phyloP scores from a whole-genome alignment of 2,113 vertebrate species.

The Thamnaconus septentrionalis region DNA sequence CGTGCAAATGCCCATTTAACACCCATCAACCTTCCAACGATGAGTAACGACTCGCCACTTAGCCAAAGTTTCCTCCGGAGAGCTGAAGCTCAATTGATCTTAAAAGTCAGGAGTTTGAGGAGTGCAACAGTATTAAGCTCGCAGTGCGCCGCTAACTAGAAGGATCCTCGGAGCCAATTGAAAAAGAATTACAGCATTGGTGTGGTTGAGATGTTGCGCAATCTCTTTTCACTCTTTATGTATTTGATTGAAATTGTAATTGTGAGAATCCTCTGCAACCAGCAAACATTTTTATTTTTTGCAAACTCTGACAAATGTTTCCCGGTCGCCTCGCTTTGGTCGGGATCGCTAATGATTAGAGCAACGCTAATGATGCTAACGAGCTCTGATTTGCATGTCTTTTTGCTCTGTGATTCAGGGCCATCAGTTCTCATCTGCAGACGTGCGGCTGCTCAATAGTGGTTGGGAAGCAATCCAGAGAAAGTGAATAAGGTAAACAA shows the following conservation, averaged over 20 bases:
- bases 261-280: too few species aligned
- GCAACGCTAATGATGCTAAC: slow-evolving; percentile 13
- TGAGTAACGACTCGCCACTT: slow-evolving; percentile 56
- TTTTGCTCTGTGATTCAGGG: slow-evolving; percentile 76
- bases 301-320: slow-evolving; percentile 1
- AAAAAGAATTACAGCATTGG: too few species aligned
- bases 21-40: slow-evolving; percentile 55
- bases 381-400: slow-evolving; percentile 31
- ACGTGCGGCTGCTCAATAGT: slow-evolving; percentile 97
- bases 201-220: too few species aligned
- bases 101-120: slow-evolving; percentile 26
- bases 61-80: slow-evolving; percentile 38
- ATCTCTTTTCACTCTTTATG: too few species aligned
- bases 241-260: too few species aligned
- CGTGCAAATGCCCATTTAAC: slow-evolving; percentile 58
- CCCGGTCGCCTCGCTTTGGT: not conserved
- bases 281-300: not conserved
- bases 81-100: slow-evolving; percentile 33
- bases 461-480: slow-evolving; percentile 94
- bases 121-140: slow-evolving; percentile 6
- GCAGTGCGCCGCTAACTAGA: too few species aligned
- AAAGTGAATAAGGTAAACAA: slow-evolving; percentile 94
- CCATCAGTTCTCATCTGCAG: slow-evolving; percentile 96
- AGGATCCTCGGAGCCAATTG: too few species aligned
- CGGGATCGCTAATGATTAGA: slow-evolving; percentile 18